Conservation (phyloP, 2,797 vertebrate species). For the Anguilla pacifica region DNA sequence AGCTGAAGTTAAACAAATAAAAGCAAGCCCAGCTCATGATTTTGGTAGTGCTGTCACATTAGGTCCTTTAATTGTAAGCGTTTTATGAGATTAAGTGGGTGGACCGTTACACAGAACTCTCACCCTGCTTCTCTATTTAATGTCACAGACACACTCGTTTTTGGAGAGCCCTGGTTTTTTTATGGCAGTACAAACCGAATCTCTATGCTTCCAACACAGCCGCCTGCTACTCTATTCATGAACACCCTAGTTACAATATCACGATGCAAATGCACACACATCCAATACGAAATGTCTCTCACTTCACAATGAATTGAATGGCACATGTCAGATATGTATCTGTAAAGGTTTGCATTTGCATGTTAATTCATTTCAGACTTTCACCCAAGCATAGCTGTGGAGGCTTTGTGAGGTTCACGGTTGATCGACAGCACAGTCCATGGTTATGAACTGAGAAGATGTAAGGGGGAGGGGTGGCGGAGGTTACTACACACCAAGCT, state of each 20-base stretch:
- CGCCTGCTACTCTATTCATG: neutral
- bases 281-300: neutral
- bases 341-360: conserved; percentile 1
- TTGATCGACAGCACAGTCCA: conserved; percentile 13
- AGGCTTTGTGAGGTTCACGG: conserved; percentile 9
- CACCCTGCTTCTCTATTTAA: neutral
- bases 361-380: conserved; percentile 11
- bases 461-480: neutral
- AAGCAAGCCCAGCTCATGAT: neutral
- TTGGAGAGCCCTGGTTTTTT: neutral
- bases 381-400: neutral
- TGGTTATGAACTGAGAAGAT: conserved; percentile 6
- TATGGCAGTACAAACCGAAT: neutral
- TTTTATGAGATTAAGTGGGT: neutral
- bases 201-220: neutral
- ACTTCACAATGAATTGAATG: neutral
- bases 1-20: conserved; percentile 17
- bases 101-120: conserved; percentile 17
- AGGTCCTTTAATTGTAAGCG: conserved; percentile 7
- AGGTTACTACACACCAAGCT: neutral
- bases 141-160: neutral
- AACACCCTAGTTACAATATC: neutral
- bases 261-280: neutral
- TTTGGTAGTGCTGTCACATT: neutral
- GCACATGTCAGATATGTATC: conserved; percentile 3